Base-by-base conservation (phyloP, 2,888 invertebrate species). In the Lamellibrachia columna region DNA sequence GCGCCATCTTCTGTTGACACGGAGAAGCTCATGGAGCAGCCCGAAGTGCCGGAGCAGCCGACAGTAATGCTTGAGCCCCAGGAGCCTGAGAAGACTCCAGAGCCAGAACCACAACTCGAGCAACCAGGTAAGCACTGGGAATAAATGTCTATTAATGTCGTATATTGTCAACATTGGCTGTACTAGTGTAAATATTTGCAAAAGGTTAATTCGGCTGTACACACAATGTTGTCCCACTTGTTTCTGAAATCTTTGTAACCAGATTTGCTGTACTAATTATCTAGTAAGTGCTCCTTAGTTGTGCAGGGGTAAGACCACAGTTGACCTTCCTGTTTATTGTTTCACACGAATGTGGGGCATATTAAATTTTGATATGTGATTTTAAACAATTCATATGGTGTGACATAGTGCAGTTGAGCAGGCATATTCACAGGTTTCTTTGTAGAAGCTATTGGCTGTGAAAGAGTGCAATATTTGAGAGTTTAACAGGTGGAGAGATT, bases 101-200 rank as follows among this genome's bases (percentile, higher is more conserved):
- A 93, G 93, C 93, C 93, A 8, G 94, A 95, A 94, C 97, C 96
- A 95, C 97, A 95, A 95, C 96, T 95, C 90, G 95, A 95, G 96
- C 75, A 22, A 75, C 97, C 97, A 94, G 95, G 91, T 53, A 91
- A 52, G 52, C 53, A 53, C 7, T 15, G 40, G 6, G 53, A 11
- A 40, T 6, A 15, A 22, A 3, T 22, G 75, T 75, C n/a, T 75
- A 22, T 75, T 75, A 75, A 22, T 75, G 75, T 75, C 22, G 22
- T 22, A 1, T 40, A 22, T 22, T 0, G 75, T 75, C n/a, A 75
- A 22, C 22, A 22, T 75, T 22, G 6, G 75, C n/a, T 75, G 40
- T 40, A 40, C 40, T 40, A 55, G 7, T 55, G 55, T 9, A 55
- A 55, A 55, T 55, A 55, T 55, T 55, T 9, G 9, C 3, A 9